Evolutionary conservation across 2,113 vertebrate species (phyloP).

Genomic region (Cettia cetti): DNA sequence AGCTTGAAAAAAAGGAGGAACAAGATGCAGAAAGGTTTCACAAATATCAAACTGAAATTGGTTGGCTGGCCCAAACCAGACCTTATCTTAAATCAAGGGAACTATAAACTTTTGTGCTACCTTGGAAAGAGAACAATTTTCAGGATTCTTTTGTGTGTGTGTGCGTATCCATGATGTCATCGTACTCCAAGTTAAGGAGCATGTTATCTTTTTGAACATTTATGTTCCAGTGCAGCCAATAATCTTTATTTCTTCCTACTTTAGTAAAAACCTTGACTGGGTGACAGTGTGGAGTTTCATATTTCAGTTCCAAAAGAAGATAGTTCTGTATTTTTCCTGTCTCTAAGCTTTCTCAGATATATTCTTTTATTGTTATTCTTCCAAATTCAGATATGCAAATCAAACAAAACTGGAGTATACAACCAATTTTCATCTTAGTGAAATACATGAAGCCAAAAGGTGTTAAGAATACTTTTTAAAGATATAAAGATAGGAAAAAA

Average conservation of each 20-base stretch:
- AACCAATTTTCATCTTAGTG: not conserved
- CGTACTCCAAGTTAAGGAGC: not conserved
- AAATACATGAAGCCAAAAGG: not conserved
- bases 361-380: not conserved
- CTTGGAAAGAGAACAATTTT: not conserved
- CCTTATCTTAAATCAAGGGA: not conserved
- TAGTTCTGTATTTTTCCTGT: not conserved
- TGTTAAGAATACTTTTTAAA: not conserved
- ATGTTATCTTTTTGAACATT: not conserved
- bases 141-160: not conserved
- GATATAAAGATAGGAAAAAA: not conserved
- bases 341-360: not conserved
- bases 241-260: not conserved
- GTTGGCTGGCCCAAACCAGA: not conserved
- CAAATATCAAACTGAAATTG: not conserved
- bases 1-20: not conserved
- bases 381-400: not conserved
- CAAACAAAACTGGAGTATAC: not conserved
- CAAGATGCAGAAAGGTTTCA: not conserved
- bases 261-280: not conserved
- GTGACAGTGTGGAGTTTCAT: not conserved
- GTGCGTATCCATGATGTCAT: fast-evolving
- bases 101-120: not conserved
- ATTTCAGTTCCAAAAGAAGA: not conserved
- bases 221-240: not conserved